These are phyloP conservation scores for Heterohyrax brucei DNA, from an alignment of 2,797 vertebrate genomes.

Conservation along the genomic window DNA sequence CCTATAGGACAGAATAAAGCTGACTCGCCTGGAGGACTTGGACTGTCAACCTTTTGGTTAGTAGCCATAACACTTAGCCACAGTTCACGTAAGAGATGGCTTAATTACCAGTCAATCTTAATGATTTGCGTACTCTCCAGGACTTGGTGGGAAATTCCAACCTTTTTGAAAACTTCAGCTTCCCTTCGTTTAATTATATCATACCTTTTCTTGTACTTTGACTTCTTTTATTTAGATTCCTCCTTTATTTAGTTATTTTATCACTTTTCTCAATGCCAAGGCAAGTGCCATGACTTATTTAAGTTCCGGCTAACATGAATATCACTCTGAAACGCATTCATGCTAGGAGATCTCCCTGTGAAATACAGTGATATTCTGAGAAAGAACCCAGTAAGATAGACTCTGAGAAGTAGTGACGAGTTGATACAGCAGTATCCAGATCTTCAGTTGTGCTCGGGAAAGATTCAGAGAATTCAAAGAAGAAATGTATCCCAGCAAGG, in stretches of 20 bases:
- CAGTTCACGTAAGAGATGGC: not conserved
- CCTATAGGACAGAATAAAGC: too few relatives aligned
- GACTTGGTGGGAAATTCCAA: slow-evolving; percentile 52
- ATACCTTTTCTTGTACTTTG: slow-evolving; percentile 27
- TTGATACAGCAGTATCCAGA: not conserved
- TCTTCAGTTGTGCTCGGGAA: slow-evolving; percentile 57
- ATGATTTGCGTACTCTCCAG: not conserved
- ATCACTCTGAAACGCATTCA: slow-evolving; percentile 2
- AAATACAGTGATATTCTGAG: slow-evolving; percentile 42
- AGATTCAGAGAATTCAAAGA: slow-evolving; percentile 33
- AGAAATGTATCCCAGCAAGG: slow-evolving; percentile 29
- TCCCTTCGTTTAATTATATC: slow-evolving; percentile 51
- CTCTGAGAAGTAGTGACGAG: slow-evolving; percentile 21
- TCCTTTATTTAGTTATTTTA: slow-evolving; percentile 38
- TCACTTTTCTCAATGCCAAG: slow-evolving; percentile 18
- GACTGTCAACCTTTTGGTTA: too few relatives aligned
- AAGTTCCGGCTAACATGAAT: not conserved
- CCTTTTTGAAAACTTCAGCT: not conserved
- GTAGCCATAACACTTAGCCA: too few relatives aligned
- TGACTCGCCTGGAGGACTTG: too few relatives aligned
- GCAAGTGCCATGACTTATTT: slow-evolving; percentile 52
- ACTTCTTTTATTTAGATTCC: slow-evolving; percentile 37
- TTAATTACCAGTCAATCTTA: slow-evolving; percentile 36
- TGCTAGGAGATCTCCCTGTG: slow-evolving; percentile 13
- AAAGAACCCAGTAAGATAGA: slow-evolving; percentile 52